Base-by-base conservation (phyloP, 30 jellyfish, hydroid and myxozoan species). In the Aurelia coerulea region DNA sequence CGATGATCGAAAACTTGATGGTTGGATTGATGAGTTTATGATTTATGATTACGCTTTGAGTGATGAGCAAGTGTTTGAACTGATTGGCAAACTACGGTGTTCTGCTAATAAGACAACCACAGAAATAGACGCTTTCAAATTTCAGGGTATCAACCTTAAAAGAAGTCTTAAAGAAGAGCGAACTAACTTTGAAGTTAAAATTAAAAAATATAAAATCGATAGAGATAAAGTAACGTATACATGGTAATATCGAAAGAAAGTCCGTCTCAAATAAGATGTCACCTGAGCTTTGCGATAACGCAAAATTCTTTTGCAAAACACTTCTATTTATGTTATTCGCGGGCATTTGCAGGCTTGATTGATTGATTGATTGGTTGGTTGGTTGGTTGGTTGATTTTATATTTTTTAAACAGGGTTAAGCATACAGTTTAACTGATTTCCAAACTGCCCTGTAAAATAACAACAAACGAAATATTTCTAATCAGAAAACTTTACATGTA, bases 11-110 rank as follows among this genome's bases (percentile, higher is more conserved):
- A 75, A 67, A 52, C 75, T 96, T 5, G 87, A 78, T 35, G 99
- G 99, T 2, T 88, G 97, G 98, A 52, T 96, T 14, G 99, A 96
- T 58, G 99, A 96, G 87, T 96, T 96, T 78, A 76, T 75, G 33
- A 91, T 96, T 37, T 96, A 86, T 69, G 99, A 96, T 79, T 96
- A 96, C 73, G 97, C 98, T 15, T 65, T 96, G 65, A 81, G 65
- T 58, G 94, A 91, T 18, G 91, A 96, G 17, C 98, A 96, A 78
- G 92, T 92, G 41, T 86, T 88, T 49, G 97, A 83, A 53, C 80
- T 96, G 73, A 74, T 96, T 52, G 98, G 98, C 33, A 96, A 90
- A 63, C 69, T 94, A 86, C 77, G 99, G 1, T 94, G 99, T 41
- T 91, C 99, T 3, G 87, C 92, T 12, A 88, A 95, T 42, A 78